Evolutionary conservation across 2,888 invertebrate genomes (phyloP), one percentile per base, ranked within the genome.

Genomic region (Oegoconia quadripuncta): DNA sequence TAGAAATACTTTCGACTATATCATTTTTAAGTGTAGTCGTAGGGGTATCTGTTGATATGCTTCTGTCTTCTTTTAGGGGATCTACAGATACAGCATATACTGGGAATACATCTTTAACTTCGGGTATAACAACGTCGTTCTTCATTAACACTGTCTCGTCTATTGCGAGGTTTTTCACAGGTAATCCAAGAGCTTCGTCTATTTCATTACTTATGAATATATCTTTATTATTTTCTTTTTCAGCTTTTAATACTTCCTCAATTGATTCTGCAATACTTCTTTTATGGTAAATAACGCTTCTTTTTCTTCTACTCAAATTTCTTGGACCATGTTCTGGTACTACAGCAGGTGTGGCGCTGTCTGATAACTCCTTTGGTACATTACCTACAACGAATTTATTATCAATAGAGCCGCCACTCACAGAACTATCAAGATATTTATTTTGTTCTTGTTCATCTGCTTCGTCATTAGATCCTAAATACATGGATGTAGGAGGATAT

Each of bases 281-380:
- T 47, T 69, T 74, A 2, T 42, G 48, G 12, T 47, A 45, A 22
- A 48, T 17, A 12, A 53, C 45, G 33, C 56, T 56, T 42, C 74
- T 66, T 27, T 48, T 72, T 39, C 63, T 74, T 36, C 78, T 73
- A 34, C 55, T 59, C 11, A 88, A 48, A 40, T 83, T 88, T 55
- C 91, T 75, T 1, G 91, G 92, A 1, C 91, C 91, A 64, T 91
- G 91, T 69, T 91, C 91, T 1, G 91, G 91, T 3, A 91, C 91
- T 3, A 89, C 86, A 3, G 88, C 90, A 0, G 91, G 89, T 1
- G 90, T 90, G 1, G 77, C 88, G 18, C 87, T 75, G 40, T 89
- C 88, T 26, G 71, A 63, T 29, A 88, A 56, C 42, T 91, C 91
- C 60, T 91, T 91, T 0, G 91, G 91, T 1, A 91, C 80, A 53